Percentiles rank a stretch among this genome's conserved stretches.
Conservation (phyloP, 92 coral and sea anemone genomes). For the Anthopleura xanthogrammica region DNA sequence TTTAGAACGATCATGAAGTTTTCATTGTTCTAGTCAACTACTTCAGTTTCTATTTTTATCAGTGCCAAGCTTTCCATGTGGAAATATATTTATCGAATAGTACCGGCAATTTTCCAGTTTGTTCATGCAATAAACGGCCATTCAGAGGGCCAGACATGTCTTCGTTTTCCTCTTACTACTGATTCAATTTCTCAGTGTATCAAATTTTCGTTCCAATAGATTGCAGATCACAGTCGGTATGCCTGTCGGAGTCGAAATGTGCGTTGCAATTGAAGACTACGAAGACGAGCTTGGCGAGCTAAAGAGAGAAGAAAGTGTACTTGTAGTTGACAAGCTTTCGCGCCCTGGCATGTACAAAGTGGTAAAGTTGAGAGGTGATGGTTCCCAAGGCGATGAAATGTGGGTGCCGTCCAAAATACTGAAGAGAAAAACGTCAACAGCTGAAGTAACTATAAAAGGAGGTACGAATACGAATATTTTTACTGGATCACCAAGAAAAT, state of each 20-base stretch:
- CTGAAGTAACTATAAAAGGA: conserved; percentile 66
- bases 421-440: conserved; percentile 69
- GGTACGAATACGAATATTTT: conserved; percentile 33
- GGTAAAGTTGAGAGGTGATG: conserved; percentile 66
- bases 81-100: no score
- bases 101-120: no score
- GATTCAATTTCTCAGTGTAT: not conserved
- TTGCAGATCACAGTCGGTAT: conserved; percentile 66
- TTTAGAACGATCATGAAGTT: no score
- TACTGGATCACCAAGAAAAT: no score
- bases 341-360: conserved; percentile 81
- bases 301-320: conserved; percentile 71
- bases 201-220: conserved; percentile 28
- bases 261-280: conserved; percentile 70
- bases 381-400: conserved; percentile 78
- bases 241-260: conserved; percentile 76
- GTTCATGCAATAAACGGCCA: no score
- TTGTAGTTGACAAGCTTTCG: conserved; percentile 73
- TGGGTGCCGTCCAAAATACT: conserved; percentile 78
- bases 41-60: no score
- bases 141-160: no score
- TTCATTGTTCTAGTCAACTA: no score
- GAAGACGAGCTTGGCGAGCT: conserved; percentile 76
- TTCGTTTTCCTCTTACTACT: no score
- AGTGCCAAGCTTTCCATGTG: no score